Conservation (phyloP, 2,888 invertebrate species). For the Microctonus aethiopoides region DNA sequence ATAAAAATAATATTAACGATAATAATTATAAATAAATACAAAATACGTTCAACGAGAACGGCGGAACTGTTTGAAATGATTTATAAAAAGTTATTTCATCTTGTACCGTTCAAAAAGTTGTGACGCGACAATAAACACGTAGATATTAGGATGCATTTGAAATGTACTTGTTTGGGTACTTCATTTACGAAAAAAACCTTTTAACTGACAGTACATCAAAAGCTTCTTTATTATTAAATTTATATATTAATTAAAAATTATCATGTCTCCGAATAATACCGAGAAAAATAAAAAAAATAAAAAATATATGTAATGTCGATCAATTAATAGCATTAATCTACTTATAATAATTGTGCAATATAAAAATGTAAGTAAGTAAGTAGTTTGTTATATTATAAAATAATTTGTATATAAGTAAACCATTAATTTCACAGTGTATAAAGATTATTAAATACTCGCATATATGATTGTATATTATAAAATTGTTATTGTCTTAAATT, state of each 20-base stretch:
- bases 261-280: not conserved
- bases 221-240: not conserved
- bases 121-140: constrained; percentile 65
- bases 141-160: constrained; percentile 56
- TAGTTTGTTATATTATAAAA: not conserved
- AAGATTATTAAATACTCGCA: not conserved
- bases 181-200: not conserved
- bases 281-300: not conserved
- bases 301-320: no score
- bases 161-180: constrained; percentile 42
- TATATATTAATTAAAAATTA: not conserved
- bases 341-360: not conserved
- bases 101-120: constrained; percentile 55
- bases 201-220: not conserved
- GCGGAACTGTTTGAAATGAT: constrained; percentile 33
- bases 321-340: constrained; percentile 14
- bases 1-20: not conserved
- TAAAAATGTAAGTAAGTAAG: not conserved
- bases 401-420: not conserved
- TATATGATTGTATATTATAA: not conserved
- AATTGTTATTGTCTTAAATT: not conserved
- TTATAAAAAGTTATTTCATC: constrained; percentile 34
- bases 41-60: constrained; percentile 25
- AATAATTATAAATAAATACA: not conserved
- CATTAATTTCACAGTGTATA: not conserved